Evolutionary conservation across 2,113 vertebrate species (phyloP).

Genomic region (Chroicocephalus ridibundus): DNA sequence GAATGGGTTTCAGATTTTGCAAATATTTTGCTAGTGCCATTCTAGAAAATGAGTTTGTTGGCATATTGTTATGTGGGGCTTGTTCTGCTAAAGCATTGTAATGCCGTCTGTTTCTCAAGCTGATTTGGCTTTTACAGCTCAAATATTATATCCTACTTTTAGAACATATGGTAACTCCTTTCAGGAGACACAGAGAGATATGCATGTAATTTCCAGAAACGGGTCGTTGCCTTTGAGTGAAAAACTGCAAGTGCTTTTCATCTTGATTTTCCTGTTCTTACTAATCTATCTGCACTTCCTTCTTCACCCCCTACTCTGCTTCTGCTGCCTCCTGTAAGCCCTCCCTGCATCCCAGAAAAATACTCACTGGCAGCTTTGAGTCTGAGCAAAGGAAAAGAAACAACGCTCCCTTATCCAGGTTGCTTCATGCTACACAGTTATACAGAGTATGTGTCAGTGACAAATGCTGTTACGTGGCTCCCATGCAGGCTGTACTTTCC

Average conservation of each 20-base stretch:
- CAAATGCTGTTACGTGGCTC: background rate
- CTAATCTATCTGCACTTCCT: background rate
- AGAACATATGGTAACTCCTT: constrained; percentile 60
- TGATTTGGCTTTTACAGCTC: constrained; percentile 73
- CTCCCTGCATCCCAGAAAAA: background rate
- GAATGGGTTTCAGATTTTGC: constrained; percentile 68
- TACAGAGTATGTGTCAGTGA: background rate
- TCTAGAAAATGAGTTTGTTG: constrained; percentile 72
- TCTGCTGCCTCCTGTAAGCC: background rate
- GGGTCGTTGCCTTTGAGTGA: constrained; percentile 7
- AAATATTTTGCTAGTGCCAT: constrained; percentile 75
- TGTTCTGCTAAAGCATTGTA: constrained; percentile 70
- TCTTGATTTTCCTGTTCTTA: background rate
- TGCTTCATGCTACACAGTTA: background rate
- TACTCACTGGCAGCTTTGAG: background rate
- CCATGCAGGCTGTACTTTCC: background rate
- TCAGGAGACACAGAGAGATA: constrained; percentile 3
- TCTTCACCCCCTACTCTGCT: background rate
- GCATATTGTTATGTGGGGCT: constrained; percentile 69
- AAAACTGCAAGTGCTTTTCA: background rate
- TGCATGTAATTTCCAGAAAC: constrained; percentile 45
- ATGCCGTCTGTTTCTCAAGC: constrained; percentile 75
- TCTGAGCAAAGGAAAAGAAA: background rate
- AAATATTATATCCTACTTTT: constrained; percentile 70
- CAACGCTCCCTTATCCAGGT: background rate